phyloP scores from a whole-genome alignment of 23 tunicate species.

The Halocynthia roretzi region DNA sequence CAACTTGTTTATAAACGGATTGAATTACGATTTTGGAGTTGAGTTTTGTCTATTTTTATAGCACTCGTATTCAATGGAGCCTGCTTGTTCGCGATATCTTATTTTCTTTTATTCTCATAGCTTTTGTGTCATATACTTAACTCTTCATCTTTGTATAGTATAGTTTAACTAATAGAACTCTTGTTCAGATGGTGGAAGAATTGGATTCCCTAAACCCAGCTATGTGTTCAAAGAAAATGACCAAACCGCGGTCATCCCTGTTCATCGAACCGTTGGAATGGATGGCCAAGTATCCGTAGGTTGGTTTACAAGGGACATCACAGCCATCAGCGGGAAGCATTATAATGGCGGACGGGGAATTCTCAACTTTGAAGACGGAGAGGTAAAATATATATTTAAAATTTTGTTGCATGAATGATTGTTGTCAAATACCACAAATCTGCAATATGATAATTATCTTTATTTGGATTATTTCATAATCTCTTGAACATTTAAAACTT shows the following conservation, averaged over 20 bases:
- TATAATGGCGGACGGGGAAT: conserved; percentile 70
- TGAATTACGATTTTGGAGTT: no score
- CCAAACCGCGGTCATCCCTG: conserved; percentile 75
- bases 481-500: background rate
- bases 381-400: conserved; percentile 30
- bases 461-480: background rate
- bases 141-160: background rate
- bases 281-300: conserved; percentile 85
- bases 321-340: conserved; percentile 78
- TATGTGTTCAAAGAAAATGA: conserved; percentile 99
- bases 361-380: conserved; percentile 79
- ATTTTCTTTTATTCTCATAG: background rate
- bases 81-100: background rate
- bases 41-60: no score
- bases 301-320: conserved; percentile 95
- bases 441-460: background rate
- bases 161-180: background rate
- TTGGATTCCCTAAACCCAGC: conserved; percentile 98
- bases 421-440: background rate
- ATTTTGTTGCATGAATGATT: background rate
- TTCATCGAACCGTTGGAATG: conserved; percentile 96
- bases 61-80: no score
- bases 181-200: conserved; percentile 71
- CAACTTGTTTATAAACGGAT: no score
- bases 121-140: background rate